Conservation (phyloP, 2,888 invertebrate genomes). For the Neocrepidodera transversa region DNA sequence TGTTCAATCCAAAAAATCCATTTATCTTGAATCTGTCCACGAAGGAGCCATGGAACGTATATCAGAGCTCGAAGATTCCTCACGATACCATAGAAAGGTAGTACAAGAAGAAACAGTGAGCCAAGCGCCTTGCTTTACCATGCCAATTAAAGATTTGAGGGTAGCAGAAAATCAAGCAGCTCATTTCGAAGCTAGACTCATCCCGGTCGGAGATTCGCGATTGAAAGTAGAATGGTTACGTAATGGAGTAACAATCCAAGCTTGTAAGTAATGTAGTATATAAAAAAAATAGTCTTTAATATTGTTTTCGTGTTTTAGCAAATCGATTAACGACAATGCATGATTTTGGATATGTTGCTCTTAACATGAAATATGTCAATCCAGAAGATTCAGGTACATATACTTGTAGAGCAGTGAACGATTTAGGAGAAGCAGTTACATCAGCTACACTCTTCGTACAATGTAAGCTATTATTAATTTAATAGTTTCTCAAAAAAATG, state of each 20-base stretch:
- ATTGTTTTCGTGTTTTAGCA: constrained; percentile 62
- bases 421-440: constrained; percentile 93
- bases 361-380: constrained; percentile 92
- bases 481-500: too few relatives aligned
- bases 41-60: constrained; percentile 84
- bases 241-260: constrained; percentile 89
- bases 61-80: constrained; percentile 81
- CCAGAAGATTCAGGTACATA: constrained; percentile 97
- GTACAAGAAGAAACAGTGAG: constrained; percentile 80
- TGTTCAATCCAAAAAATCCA: constrained; percentile 83
- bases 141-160: constrained; percentile 85
- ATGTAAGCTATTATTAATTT: constrained; percentile 72
- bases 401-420: constrained; percentile 91
- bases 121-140: constrained; percentile 91
- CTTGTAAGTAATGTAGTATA: constrained; percentile 72
- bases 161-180: constrained; percentile 91
- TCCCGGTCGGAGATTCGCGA: constrained; percentile 92
- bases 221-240: constrained; percentile 93
- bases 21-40: constrained; percentile 87
- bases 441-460: constrained; percentile 90
- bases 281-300: too few relatives aligned
- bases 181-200: constrained; percentile 91
- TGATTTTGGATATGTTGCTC: constrained; percentile 96
- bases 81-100: constrained; percentile 75
- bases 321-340: constrained; percentile 93